phyloP scores from a whole-genome alignment of 2,113 vertebrate genomes.

The Centrocercus urophasianus region DNA sequence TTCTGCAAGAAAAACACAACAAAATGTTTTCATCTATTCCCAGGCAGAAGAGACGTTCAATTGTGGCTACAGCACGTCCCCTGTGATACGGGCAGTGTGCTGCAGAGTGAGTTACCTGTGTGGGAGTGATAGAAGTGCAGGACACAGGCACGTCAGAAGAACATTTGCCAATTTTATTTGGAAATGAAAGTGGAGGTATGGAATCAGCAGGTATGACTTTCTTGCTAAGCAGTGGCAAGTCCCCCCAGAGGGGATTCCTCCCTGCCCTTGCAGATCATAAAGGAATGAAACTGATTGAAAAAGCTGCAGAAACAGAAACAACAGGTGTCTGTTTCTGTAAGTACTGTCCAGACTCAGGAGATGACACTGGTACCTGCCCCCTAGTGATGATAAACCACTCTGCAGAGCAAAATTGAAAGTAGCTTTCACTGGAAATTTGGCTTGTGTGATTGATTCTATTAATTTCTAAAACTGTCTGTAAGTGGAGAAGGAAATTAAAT shows the following conservation, averaged over 20 bases:
- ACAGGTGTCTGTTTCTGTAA: neutral
- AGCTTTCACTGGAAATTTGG: neutral
- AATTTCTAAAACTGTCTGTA: neutral
- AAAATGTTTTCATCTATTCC: neutral
- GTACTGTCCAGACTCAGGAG: neutral
- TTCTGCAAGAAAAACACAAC: neutral
- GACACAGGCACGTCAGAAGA: fast-evolving
- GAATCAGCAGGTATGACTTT: neutral
- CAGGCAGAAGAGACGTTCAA: neutral
- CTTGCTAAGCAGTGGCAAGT: neutral
- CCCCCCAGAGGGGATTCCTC: neutral
- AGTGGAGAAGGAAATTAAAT: neutral
- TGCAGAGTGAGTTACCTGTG: neutral
- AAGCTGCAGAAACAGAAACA: neutral
- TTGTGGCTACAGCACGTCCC: neutral
- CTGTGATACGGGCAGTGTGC: neutral
- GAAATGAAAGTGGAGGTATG: neutral
- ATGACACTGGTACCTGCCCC: neutral
- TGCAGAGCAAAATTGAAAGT: neutral
- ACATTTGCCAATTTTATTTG: neutral
- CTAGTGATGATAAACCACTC: neutral
- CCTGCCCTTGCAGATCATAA: neutral
- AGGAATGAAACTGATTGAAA: neutral
- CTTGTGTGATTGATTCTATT: neutral
- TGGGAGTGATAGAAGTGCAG: neutral